Conservation (phyloP, 1,140 invertebrate species). For the Eumeta japonica region DNA sequence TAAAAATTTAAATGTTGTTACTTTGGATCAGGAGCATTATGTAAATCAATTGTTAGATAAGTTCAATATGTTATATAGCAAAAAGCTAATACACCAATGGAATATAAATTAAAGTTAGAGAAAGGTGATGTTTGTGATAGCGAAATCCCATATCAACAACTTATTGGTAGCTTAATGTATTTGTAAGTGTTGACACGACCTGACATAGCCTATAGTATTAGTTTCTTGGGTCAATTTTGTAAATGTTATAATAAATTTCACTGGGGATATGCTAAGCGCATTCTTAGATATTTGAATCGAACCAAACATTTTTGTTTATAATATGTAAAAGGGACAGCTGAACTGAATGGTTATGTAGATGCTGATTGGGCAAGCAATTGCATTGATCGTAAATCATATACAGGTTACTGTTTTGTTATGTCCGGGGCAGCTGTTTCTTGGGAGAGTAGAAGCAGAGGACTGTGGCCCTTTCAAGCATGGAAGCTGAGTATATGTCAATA, state of each 20-base stretch:
- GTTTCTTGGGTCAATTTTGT: slow-evolving; percentile 3
- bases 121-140: not conserved
- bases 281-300: slow-evolving; percentile 1
- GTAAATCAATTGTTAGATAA: not conserved
- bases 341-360: slow-evolving; percentile 22
- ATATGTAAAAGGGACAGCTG: not conserved
- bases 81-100: not conserved
- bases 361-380: too few species aligned
- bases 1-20: not conserved
- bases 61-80: slow-evolving; percentile 1
- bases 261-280: not conserved
- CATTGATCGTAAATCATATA: slow-evolving; percentile 23
- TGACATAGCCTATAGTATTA: not conserved
- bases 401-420: slow-evolving; percentile 27
- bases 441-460: slow-evolving; percentile 26
- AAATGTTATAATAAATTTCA: not conserved
- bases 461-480: slow-evolving; percentile 28
- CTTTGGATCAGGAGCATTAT: not conserved
- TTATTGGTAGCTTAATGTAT: slow-evolving; percentile 5
- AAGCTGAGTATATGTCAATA: slow-evolving; percentile 38
- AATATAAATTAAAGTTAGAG: not conserved
- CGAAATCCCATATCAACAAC: slow-evolving; percentile 3
- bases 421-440: slow-evolving; percentile 21
- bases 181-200: slow-evolving; percentile 2
- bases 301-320: too few species aligned